Percentiles rank a stretch among this genome's conserved stretches.
Evolutionary conservation across 2,797 vertebrate species (phyloP).

Genomic region (Spea hammondii): DNA sequence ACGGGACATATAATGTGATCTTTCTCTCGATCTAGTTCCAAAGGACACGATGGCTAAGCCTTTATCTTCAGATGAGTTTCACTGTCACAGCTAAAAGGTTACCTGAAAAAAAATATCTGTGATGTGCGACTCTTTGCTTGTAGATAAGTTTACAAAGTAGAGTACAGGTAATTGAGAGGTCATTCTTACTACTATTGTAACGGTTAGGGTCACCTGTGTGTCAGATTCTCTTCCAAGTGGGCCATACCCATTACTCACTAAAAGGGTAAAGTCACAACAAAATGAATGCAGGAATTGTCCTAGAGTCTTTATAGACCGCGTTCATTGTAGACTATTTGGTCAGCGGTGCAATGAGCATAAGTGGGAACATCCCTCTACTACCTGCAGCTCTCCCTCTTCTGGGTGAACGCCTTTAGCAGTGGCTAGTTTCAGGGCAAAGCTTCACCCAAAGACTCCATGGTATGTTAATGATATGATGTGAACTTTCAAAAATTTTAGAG

Average conservation of each 20-base stretch:
- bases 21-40: conserved; percentile 33
- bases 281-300: neutral
- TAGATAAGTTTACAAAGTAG: conserved; percentile 22
- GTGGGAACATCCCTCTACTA: too few relatives aligned
- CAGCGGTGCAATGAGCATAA: too few relatives aligned
- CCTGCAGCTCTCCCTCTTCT: too few relatives aligned
- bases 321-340: too few relatives aligned
- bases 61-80: conserved; percentile 19
- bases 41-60: neutral
- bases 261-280: neutral
- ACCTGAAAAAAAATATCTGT: conserved; percentile 26
- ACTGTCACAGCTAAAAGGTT: conserved; percentile 30
- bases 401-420: too few relatives aligned
- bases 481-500: too few relatives aligned
- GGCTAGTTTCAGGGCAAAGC: too few relatives aligned
- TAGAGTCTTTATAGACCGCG: too few relatives aligned
- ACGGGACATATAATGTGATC: conserved; percentile 28
- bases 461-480: too few relatives aligned
- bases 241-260: conserved; percentile 18
- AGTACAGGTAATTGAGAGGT: conserved; percentile 29
- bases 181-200: conserved; percentile 26
- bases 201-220: conserved; percentile 27
- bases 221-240: conserved; percentile 26
- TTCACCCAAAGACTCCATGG: too few relatives aligned
- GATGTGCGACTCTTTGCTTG: conserved; percentile 23